These are phyloP conservation scores for Amphimedon queenslandica DNA, from an alignment of 37 sponge, comb jelly and placozoan species.

Conservation along the genomic window DNA sequence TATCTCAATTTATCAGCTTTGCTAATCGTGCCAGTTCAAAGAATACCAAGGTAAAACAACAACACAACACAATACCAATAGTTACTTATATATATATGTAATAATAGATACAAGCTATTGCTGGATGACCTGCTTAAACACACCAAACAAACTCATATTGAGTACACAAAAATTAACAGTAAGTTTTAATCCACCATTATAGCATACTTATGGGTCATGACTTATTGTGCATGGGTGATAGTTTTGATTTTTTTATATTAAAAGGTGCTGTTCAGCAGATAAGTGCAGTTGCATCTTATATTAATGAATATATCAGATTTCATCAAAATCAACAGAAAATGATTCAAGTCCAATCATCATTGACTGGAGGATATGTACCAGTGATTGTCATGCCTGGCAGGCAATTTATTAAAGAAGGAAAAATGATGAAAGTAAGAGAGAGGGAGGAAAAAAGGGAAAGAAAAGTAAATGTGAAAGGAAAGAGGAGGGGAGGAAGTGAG, in stretches of 20 bases:
- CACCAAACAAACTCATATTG: slow-evolving; percentile 56
- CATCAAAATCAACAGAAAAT: slow-evolving; percentile 74
- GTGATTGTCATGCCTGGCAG: slow-evolving; percentile 58
- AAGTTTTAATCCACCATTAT: not conserved
- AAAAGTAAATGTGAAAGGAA: no score
- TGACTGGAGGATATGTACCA: slow-evolving; percentile 57
- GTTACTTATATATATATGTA: no score
- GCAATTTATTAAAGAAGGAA: slow-evolving; percentile 65
- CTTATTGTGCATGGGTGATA: no score
- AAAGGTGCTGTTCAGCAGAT: slow-evolving; percentile 62
- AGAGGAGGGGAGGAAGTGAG: no score
- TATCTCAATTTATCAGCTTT: slow-evolving; percentile 37
- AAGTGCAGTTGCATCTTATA: slow-evolving; percentile 48
- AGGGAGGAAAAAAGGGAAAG: no score
- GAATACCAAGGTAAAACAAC: slow-evolving; percentile 88
- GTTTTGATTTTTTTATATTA: not conserved
- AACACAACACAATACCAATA: no score
- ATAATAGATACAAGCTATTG: slow-evolving; percentile 57
- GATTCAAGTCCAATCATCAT: slow-evolving; percentile 57
- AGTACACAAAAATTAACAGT: slow-evolving; percentile 56
- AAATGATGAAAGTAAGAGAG: slow-evolving; percentile 70
- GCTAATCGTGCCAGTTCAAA: slow-evolving; percentile 72
- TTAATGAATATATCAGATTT: slow-evolving; percentile 70
- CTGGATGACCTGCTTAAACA: slow-evolving; percentile 55
- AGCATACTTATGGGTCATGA: no score